phyloP scores from a whole-genome alignment of 2,797 vertebrate genomes.

The Tangara arthus region DNA sequence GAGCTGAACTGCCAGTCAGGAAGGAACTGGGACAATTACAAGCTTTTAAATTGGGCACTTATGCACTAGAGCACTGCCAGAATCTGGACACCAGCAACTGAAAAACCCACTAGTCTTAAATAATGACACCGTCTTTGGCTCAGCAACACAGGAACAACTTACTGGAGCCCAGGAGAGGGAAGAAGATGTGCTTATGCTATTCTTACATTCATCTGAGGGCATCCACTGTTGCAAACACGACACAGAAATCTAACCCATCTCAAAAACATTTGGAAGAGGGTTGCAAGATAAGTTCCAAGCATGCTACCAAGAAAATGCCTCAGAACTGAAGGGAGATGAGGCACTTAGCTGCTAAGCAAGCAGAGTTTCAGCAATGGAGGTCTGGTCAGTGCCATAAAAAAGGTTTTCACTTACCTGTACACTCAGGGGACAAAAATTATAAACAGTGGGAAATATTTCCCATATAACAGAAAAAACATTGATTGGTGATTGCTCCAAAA shows the following conservation, averaged over 20 bases:
- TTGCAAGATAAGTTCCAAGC: neutral
- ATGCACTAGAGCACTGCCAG: neutral
- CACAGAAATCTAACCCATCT: neutral
- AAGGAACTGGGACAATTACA: neutral
- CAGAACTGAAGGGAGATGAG: neutral
- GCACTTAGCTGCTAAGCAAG: neutral
- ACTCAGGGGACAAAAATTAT: neutral
- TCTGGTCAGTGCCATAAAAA: neutral
- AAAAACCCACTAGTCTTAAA: neutral
- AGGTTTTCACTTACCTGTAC: neutral
- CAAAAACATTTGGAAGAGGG: neutral
- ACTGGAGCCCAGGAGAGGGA: neutral
- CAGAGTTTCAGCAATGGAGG: neutral
- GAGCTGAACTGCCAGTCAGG: neutral
- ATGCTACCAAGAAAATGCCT: neutral
- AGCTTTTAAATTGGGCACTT: neutral
- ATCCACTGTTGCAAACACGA: neutral
- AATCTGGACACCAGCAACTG: neutral
- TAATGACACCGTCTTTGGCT: neutral
- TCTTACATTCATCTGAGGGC: neutral
- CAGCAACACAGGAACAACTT: neutral
- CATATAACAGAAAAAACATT: neutral
- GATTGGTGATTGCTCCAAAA: neutral
- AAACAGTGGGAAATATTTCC: neutral
- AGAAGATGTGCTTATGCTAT: neutral